These are phyloP conservation scores for Calyptomena viridis DNA, from an alignment of 2,113 vertebrate genomes.

Conservation along the genomic window DNA sequence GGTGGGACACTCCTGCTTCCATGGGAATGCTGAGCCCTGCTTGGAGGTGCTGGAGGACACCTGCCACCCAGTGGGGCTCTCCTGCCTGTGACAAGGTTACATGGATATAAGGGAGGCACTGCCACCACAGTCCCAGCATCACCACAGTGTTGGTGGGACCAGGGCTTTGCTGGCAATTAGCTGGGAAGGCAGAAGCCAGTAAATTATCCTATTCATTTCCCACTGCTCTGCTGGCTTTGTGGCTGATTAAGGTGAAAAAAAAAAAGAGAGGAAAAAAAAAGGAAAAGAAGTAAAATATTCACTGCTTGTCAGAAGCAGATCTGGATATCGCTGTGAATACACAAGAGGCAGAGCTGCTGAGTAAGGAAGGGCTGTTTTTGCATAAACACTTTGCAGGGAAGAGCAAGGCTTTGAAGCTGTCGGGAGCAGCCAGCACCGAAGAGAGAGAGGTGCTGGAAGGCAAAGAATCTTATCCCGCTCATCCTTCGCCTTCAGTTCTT, in stretches of 20 bases:
- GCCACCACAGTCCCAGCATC: background rate
- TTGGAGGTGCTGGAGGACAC: background rate
- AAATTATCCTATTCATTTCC: slow-evolving; percentile 6
- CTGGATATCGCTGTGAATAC: background rate
- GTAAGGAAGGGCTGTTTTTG: slow-evolving; percentile 25
- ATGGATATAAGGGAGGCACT: background rate
- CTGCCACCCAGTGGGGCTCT: background rate
- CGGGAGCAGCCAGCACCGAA: background rate
- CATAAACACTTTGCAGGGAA: slow-evolving; percentile 29
- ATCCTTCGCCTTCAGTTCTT: background rate
- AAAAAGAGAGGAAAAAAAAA: fast-evolving
- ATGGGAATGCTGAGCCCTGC: background rate
- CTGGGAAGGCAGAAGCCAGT: background rate
- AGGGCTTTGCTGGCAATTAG: background rate
- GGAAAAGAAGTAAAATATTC: background rate
- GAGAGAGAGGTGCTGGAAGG: slow-evolving; percentile 14
- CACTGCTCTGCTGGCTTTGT: background rate
- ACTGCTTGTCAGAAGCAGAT: slow-evolving; percentile 33
- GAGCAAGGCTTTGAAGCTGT: slow-evolving; percentile 25
- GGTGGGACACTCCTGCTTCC: background rate
- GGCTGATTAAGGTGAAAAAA: background rate
- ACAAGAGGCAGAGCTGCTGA: slow-evolving; percentile 39
- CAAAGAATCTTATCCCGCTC: background rate
- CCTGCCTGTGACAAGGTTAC: background rate
- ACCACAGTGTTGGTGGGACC: background rate